Evolutionary conservation across 1,140 invertebrate genomes (phyloP).

Genomic region (Drosophila aff.): DNA sequence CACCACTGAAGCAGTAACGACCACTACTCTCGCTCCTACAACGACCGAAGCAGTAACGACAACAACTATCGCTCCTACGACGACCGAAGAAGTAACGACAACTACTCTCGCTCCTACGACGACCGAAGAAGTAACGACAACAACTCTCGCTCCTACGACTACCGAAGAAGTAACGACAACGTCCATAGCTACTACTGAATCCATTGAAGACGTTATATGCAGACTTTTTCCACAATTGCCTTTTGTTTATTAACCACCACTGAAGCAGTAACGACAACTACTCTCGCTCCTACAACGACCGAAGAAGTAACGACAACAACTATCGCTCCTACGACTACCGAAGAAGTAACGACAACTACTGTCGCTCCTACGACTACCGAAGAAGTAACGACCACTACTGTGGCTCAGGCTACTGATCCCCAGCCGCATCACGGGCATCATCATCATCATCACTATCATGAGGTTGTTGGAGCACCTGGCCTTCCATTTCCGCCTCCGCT

Average conservation of each 20-base stretch:
- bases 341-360: background rate
- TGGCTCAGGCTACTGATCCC: background rate
- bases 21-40: background rate
- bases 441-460: constrained; percentile 19
- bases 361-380: background rate
- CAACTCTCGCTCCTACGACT: no score
- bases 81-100: no score
- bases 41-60: background rate
- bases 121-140: no score
- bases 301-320: background rate
- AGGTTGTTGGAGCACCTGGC: background rate
- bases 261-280: background rate
- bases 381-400: background rate
- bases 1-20: background rate
- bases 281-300: no score
- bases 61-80: background rate
- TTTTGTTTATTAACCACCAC: no score
- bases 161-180: no score
- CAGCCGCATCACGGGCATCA: background rate
- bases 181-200: no score
- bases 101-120: no score
- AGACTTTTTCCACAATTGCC: no score
- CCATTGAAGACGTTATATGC: no score
- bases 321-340: background rate
- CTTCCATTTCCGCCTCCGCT: constrained; percentile 5